phyloP scores from a whole-genome alignment of 2,797 vertebrate species.

The Cossypha niveicapilla region DNA sequence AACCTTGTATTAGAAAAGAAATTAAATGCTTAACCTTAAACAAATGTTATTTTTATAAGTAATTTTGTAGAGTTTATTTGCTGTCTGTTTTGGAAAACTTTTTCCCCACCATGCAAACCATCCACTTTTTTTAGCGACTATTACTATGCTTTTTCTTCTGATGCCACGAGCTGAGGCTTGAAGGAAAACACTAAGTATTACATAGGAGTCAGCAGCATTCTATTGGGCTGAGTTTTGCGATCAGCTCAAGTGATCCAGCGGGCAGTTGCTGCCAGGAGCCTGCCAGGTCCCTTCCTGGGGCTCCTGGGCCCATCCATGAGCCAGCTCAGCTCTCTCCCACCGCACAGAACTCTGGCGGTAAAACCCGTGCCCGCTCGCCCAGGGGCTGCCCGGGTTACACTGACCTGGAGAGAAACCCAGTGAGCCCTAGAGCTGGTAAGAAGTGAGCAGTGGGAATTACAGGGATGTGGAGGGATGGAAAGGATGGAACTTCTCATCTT shows the following conservation, averaged over 20 bases:
- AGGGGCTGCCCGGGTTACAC: rapidly evolving
- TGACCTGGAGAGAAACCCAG: neutral
- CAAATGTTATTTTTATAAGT: neutral
- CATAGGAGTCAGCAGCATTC: neutral
- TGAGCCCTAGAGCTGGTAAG: neutral
- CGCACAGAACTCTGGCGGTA: neutral
- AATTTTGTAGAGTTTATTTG: neutral
- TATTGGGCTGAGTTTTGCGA: neutral
- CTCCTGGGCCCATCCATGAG: neutral
- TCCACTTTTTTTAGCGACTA: neutral
- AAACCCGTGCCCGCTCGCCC: rapidly evolving
- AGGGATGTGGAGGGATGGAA: neutral
- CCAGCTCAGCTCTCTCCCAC: neutral
- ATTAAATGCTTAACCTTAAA: neutral
- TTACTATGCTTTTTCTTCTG: neutral
- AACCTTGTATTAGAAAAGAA: neutral
- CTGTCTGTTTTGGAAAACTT: neutral
- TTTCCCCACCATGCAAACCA: neutral
- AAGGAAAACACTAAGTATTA: neutral
- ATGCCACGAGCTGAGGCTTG: neutral
- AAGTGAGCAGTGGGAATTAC: neutral
- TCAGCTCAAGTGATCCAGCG: neutral
- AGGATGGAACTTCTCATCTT: neutral
- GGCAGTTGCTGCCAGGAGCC: neutral
- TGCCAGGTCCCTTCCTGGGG: neutral